These are phyloP conservation scores for Todiramphus chloris DNA, from an alignment of 2,113 vertebrate species.

Conservation along the genomic window DNA sequence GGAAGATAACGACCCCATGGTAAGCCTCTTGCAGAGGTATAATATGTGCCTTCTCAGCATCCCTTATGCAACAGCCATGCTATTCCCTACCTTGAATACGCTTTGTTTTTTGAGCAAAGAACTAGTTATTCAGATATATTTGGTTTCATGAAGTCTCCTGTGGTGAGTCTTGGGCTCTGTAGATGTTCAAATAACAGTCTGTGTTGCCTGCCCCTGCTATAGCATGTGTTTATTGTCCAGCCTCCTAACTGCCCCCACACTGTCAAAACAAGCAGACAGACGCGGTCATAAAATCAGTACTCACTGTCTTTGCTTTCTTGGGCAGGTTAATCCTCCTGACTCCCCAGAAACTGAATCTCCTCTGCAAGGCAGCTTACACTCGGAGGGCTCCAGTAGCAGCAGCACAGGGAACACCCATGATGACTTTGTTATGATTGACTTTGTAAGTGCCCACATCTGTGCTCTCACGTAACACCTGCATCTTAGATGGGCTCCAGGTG, in stretches of 20 bases:
- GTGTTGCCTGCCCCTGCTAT: not conserved
- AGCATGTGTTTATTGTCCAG: not conserved
- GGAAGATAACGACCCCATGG: constrained; percentile 94
- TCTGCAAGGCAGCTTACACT: constrained; percentile 91
- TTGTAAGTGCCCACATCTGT: constrained; percentile 79
- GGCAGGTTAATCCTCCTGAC: constrained; percentile 90
- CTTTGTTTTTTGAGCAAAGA: not conserved
- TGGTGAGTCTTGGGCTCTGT: not conserved
- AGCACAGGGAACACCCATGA: constrained; percentile 86
- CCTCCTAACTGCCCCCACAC: not conserved
- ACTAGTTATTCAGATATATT: not conserved
- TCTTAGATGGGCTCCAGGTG: not conserved
- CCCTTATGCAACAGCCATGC: not conserved
- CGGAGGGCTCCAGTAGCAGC: constrained; percentile 87
- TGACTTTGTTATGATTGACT: constrained; percentile 98
- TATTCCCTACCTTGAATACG: not conserved
- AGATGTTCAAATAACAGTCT: not conserved
- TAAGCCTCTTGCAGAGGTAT: constrained; percentile 68
- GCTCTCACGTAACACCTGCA: not conserved
- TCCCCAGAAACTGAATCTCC: constrained; percentile 87
- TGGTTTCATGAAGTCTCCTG: not conserved
- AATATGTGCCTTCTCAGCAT: not conserved
- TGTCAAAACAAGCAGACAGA: not conserved
- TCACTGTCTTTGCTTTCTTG: not conserved
- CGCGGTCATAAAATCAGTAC: not conserved